A percentile compares a stretch with the other conserved stretches of the same genome.
These are phyloP conservation scores for Cheilosia vulpina DNA, from an alignment of 2,888 invertebrate species.

Conservation along the genomic window DNA sequence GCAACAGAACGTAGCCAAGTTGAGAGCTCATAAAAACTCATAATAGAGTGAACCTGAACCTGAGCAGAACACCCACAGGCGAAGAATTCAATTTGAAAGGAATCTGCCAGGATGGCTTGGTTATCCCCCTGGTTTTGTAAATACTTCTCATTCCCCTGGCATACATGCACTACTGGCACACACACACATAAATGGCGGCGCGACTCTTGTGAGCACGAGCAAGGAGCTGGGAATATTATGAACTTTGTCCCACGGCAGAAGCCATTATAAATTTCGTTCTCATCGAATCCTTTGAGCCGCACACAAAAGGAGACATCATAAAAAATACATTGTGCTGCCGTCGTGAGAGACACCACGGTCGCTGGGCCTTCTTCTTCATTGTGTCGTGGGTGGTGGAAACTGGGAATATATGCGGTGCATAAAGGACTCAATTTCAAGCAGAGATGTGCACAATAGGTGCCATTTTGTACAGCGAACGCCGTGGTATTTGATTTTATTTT, in stretches of 20 bases:
- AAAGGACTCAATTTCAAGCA: slow-evolving; percentile 52
- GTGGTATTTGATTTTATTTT: slow-evolving; percentile 1
- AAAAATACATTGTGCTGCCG: slow-evolving; percentile 51
- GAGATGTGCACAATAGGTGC: slow-evolving; percentile 35
- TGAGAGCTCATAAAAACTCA: slow-evolving; percentile 58
- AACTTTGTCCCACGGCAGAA: slow-evolving; percentile 51
- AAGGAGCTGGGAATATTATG: slow-evolving; percentile 48
- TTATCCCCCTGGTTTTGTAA: slow-evolving; percentile 22
- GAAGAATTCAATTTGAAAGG: slow-evolving; percentile 63
- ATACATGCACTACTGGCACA: not conserved
- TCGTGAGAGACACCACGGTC: not conserved
- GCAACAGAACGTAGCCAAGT: slow-evolving; percentile 17
- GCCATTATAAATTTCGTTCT: slow-evolving; percentile 64
- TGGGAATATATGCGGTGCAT: slow-evolving; percentile 46
- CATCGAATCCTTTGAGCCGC: slow-evolving; percentile 68
- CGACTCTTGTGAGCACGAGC: slow-evolving; percentile 28
- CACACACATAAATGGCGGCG: slow-evolving; percentile 18
- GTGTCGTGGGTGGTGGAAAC: not conserved
- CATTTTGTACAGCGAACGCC: slow-evolving; percentile 4
- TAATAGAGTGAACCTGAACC: slow-evolving; percentile 52
- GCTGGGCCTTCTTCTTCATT: slow-evolving; percentile 12
- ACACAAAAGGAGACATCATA: slow-evolving; percentile 60
- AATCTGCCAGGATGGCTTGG: slow-evolving; percentile 48
- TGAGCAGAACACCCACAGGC: slow-evolving; percentile 22
- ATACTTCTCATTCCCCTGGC: slow-evolving; percentile 53